Conservation (phyloP, 2,113 vertebrate species). For the Larimichthys polyactis region DNA sequence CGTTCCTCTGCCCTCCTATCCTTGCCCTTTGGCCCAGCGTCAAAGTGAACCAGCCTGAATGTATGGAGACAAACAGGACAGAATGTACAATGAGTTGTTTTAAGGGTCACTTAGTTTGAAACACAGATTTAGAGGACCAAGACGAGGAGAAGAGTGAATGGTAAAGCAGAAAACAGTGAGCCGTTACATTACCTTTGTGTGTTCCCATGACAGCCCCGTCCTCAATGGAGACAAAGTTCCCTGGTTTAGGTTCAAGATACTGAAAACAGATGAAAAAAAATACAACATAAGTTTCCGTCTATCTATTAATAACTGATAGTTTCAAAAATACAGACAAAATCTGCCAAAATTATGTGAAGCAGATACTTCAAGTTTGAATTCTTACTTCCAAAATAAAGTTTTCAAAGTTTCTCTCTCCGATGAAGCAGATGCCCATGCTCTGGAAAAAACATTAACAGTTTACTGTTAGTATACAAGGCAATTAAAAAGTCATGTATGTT, state of each 20-base stretch:
- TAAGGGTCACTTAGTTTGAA: neutral
- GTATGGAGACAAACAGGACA: neutral
- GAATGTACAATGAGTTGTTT: neutral
- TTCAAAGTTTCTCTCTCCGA: constrained; percentile 94
- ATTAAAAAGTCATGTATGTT: neutral
- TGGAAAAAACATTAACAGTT: constrained; percentile 56
- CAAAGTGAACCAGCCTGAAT: constrained; percentile 94
- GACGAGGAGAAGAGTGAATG: neutral
- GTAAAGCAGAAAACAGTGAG: neutral
- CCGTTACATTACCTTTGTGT: constrained; percentile 87
- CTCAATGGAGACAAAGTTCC: constrained; percentile 93
- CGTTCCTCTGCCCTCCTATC: constrained; percentile 87
- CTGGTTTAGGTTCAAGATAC: constrained; percentile 94
- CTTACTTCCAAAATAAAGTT: constrained; percentile 94
- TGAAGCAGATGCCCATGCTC: constrained; percentile 99
- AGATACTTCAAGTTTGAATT: neutral
- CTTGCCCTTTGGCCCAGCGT: constrained; percentile 94
- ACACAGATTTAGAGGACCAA: neutral
- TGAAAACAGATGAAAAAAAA: constrained; percentile 59
- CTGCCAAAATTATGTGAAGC: neutral
- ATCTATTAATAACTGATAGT: neutral
- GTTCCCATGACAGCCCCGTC: constrained; percentile 89
- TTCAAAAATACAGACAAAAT: neutral
- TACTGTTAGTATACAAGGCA: neutral
- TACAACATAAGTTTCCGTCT: neutral